Evolutionary conservation across 2,113 vertebrate species (phyloP).

Genomic region (Procavia capensis): DNA sequence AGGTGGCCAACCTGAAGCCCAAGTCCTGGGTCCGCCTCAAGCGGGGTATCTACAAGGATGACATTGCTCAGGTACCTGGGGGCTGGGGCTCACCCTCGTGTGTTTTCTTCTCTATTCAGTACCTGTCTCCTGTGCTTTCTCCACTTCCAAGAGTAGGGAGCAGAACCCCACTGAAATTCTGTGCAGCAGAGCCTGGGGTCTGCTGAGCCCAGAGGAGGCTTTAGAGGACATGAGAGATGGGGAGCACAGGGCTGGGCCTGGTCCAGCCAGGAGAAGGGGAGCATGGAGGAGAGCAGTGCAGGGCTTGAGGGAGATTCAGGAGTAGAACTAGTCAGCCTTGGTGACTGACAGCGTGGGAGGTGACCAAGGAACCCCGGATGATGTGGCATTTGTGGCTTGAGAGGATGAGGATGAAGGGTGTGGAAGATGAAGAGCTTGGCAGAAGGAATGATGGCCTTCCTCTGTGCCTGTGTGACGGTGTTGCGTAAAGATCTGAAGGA

Average conservation of each 20-base stretch:
- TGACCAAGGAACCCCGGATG: not conserved
- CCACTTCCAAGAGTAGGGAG: not conserved
- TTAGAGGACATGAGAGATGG: not conserved
- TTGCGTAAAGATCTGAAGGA: not conserved
- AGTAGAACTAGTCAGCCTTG: not conserved
- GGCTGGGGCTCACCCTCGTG: no score
- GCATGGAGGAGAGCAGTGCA: not conserved
- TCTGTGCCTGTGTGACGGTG: not conserved
- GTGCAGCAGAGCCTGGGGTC: not conserved
- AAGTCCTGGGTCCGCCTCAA: constrained; percentile 98
- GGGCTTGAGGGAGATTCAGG: not conserved
- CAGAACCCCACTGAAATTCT: not conserved
- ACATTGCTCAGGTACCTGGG: constrained; percentile 94
- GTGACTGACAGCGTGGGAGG: not conserved
- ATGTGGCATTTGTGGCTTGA: not conserved
- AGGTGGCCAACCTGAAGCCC: constrained; percentile 97
- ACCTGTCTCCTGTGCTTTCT: not conserved
- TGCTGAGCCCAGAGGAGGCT: not conserved
- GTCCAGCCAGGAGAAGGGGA: not conserved
- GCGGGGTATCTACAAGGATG: constrained; percentile 96
- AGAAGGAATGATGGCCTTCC: not conserved
- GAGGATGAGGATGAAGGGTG: not conserved
- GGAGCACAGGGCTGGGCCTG: not conserved
- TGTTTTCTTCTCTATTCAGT: not conserved
- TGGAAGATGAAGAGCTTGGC: not conserved